Conservation (phyloP, 2,888 invertebrate genomes). For the Noctuana brunneofusca region DNA sequence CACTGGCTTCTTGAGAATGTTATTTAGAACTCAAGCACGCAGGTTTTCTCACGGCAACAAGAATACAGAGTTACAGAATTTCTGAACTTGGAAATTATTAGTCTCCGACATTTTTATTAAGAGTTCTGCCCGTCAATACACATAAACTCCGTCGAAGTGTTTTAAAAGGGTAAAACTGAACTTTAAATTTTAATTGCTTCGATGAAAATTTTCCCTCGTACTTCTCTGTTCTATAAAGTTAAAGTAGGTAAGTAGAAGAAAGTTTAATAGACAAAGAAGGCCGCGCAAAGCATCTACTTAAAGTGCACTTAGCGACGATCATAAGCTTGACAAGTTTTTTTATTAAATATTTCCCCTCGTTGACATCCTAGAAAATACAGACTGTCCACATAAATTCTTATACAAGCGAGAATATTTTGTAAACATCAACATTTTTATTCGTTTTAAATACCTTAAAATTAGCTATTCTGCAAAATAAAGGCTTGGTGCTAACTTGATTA, state of each 20-base stretch:
- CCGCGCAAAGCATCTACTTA: conserved; percentile 13
- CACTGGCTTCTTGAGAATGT: not conserved
- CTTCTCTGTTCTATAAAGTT: not conserved
- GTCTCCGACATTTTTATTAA: not conserved
- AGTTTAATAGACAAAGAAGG: conserved; percentile 19
- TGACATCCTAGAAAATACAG: not conserved
- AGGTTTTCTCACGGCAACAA: not conserved
- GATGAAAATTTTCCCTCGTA: not conserved
- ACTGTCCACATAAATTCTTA: not conserved
- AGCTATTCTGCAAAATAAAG: too few relatives aligned
- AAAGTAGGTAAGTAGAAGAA: conserved; percentile 1
- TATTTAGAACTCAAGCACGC: not conserved
- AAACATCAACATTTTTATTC: not conserved
- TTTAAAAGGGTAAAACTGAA: not conserved
- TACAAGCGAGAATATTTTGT: not conserved
- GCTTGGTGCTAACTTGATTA: too few relatives aligned
- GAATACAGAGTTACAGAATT: too few relatives aligned
- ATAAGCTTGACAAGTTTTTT: conserved; percentile 18
- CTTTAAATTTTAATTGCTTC: not conserved
- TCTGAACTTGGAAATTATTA: not conserved
- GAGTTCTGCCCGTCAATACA: not conserved
- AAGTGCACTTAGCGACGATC: conserved; percentile 11
- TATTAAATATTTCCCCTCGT: conserved; percentile 19
- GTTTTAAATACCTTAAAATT: not conserved
- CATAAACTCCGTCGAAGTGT: not conserved